These are phyloP conservation scores for Orycteropus afer DNA, from an alignment of 2,113 vertebrate genomes.

Conservation along the genomic window DNA sequence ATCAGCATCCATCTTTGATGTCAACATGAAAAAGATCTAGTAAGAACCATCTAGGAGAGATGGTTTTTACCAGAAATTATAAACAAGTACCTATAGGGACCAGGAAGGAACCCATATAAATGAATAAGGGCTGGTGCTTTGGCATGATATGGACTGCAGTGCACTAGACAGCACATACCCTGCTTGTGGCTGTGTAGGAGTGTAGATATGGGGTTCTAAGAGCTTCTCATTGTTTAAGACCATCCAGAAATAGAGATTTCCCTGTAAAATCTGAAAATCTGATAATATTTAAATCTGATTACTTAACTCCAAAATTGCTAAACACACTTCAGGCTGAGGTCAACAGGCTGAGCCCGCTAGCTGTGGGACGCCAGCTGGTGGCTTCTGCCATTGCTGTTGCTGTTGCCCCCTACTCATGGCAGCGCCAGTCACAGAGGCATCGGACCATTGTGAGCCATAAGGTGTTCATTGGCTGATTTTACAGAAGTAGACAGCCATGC, in stretches of 20 bases:
- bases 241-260: background rate
- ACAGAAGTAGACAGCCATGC: background rate
- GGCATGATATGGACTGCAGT: background rate
- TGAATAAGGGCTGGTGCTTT: background rate
- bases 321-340: background rate
- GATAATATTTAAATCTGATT: background rate
- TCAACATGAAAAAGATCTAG: background rate
- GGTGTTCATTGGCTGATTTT: background rate
- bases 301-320: background rate
- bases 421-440: background rate
- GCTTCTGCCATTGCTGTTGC: background rate
- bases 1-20: background rate
- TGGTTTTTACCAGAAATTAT: background rate
- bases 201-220: fast-evolving
- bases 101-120: background rate
- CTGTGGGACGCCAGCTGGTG: background rate
- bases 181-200: background rate
- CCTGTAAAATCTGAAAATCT: background rate
- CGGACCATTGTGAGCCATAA: background rate
- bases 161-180: fast-evolving
- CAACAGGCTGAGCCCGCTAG: background rate
- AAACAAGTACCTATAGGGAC: background rate
- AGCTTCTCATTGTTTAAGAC: background rate
- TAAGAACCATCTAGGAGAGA: background rate
- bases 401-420: background rate